These are phyloP conservation scores for Taenaris catops DNA, from an alignment of 2,888 invertebrate species.

Conservation along the genomic window DNA sequence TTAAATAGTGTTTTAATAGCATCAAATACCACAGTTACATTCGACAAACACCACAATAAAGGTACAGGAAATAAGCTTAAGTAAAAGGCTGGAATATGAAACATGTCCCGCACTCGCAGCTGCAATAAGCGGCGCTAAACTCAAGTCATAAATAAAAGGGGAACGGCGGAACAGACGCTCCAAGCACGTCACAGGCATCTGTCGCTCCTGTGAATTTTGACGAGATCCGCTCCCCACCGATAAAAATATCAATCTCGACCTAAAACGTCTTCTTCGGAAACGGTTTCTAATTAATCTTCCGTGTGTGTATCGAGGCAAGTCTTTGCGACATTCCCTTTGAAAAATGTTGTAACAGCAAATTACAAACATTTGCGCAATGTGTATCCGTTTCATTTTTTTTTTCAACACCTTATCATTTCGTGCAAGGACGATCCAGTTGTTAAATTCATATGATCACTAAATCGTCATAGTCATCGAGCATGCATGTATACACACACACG, in stretches of 20 bases:
- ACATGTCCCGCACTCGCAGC: conserved; percentile 52
- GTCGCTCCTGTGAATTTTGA: conserved; percentile 48
- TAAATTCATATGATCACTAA: too few species aligned
- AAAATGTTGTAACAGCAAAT: conserved; percentile 3
- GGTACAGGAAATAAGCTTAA: conserved; percentile 42
- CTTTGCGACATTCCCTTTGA: conserved; percentile 3
- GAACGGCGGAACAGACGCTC: conserved; percentile 54
- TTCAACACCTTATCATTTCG: background rate
- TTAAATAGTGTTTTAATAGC: background rate
- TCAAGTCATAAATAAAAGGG: conserved; percentile 71
- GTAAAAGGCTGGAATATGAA: conserved; percentile 56
- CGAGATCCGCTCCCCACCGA: conserved; percentile 39
- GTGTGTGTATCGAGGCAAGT: conserved; percentile 6
- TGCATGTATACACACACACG: too few species aligned
- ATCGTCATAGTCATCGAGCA: too few species aligned
- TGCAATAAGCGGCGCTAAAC: conserved; percentile 68
- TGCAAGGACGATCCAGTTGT: too few species aligned
- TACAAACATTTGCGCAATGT: background rate
- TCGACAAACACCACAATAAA: conserved; percentile 53
- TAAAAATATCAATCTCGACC: conserved; percentile 42
- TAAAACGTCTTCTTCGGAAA: conserved; percentile 12
- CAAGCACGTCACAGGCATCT: conserved; percentile 62
- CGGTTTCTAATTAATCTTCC: conserved; percentile 16
- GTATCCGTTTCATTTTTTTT: background rate
- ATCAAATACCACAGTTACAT: background rate